Evolutionary conservation across 1,140 invertebrate genomes (phyloP).

Genomic region (Augochlora pura): DNA sequence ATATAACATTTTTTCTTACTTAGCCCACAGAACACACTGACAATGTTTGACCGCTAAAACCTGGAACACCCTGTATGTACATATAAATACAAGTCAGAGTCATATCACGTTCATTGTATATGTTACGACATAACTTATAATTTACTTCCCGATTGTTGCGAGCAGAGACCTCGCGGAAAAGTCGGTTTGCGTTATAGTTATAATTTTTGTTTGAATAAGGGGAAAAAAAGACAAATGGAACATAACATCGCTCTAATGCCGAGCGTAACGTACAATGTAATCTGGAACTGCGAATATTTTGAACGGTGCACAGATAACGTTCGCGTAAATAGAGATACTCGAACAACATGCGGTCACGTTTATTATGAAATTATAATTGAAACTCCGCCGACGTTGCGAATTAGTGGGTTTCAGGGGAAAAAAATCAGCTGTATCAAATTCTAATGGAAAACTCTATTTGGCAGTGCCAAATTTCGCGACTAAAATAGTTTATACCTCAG

Average conservation of each 20-base stretch:
- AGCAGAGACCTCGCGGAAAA: neutral
- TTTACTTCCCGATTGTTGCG: constrained; percentile 7
- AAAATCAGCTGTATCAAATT: constrained; percentile 45
- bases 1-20: no score
- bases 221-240: constrained; percentile 20
- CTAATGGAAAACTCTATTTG: constrained; percentile 52
- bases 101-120: constrained; percentile 5
- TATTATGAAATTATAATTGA: constrained; percentile 10
- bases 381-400: constrained; percentile 5
- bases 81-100: constrained; percentile 3
- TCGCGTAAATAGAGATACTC: constrained; percentile 29
- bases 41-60: no score
- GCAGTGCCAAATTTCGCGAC: constrained; percentile 62
- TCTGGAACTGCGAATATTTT: constrained; percentile 8
- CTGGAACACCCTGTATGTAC: neutral
- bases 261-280: constrained; percentile 33
- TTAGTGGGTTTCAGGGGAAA: constrained; percentile 12
- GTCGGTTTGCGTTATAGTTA: neutral
- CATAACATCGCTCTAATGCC: constrained; percentile 28
- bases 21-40: no score
- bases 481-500: constrained; percentile 65
- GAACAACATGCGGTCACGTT: constrained; percentile 19
- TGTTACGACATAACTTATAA: constrained; percentile 11
- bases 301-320: constrained; percentile 21
- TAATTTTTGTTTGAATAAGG: constrained; percentile 4